phyloP scores from a whole-genome alignment of 2,888 invertebrate species.

The Hoplodrina blanda region DNA sequence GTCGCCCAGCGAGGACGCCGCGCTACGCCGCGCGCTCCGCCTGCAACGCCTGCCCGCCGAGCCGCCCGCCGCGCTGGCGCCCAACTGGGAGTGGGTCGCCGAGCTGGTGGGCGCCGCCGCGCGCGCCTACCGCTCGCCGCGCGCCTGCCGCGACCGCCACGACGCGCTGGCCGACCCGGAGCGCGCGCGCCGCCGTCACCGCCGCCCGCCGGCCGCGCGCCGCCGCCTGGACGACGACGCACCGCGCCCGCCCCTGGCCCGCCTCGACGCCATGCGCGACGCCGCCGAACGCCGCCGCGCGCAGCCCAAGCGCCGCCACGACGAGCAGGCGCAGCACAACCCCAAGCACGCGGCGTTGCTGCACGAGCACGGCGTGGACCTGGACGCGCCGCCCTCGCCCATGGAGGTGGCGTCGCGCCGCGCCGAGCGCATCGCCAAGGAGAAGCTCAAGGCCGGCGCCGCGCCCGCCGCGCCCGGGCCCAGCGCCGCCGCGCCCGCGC shows the following conservation, averaged over 20 bases:
- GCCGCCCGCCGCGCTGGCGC: constrained; percentile 94
- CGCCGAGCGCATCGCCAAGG: constrained; percentile 96
- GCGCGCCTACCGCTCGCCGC: constrained; percentile 96
- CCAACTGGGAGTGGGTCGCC: constrained; percentile 99
- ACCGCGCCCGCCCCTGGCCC: constrained; percentile 87
- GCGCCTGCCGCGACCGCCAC: constrained; percentile 97
- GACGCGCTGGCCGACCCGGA: constrained; percentile 97
- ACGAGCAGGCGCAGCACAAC: constrained; percentile 93
- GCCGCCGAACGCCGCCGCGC: constrained; percentile 94
- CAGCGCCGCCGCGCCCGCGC: constrained; percentile 85
- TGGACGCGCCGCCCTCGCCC: constrained; percentile 96
- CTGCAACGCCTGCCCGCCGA: constrained; percentile 92
- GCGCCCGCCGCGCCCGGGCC: constrained; percentile 63
- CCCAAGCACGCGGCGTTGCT: constrained; percentile 96
- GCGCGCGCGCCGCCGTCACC: constrained; percentile 96
- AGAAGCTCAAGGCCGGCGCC: constrained; percentile 91
- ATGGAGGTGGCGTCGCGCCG: constrained; percentile 95
- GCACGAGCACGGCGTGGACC: constrained; percentile 95
- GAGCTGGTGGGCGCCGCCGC: constrained; percentile 97
- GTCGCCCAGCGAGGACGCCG: constrained; percentile 97
- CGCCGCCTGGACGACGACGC: constrained; percentile 92
- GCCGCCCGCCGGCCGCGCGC: constrained; percentile 93
- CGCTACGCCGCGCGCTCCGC: constrained; percentile 95
- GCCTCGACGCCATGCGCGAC: constrained; percentile 93
- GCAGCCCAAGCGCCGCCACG: constrained; percentile 94